These are phyloP conservation scores for Apogon hyalosoma DNA, from an alignment of 2,797 vertebrate species.

Conservation along the genomic window DNA sequence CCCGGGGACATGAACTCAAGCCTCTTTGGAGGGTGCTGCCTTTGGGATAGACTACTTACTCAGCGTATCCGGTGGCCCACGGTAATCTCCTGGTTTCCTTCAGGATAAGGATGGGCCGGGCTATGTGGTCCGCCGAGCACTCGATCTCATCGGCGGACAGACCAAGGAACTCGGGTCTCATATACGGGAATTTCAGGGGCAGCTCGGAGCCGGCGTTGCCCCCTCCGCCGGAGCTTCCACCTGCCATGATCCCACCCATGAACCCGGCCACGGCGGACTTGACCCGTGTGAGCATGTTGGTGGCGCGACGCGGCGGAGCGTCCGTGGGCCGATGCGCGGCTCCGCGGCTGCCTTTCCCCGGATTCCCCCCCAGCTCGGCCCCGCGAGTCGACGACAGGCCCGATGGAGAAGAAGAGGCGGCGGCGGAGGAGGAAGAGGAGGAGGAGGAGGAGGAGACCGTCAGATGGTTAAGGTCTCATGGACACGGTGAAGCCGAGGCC, in stretches of 20 bases:
- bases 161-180: conserved; percentile 92
- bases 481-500: conserved; percentile 7
- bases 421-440: conserved; percentile 13
- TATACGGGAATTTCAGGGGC: conserved; percentile 93
- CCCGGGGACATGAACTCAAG: conserved; percentile 54
- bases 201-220: conserved; percentile 86
- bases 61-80: conserved; percentile 96
- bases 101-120: conserved; percentile 94
- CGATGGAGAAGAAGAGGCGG: conserved; percentile 30
- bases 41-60: conserved; percentile 86
- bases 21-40: conserved; percentile 1
- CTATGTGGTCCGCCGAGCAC: conserved; percentile 94
- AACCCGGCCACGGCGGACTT: conserved; percentile 95
- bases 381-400: conserved; percentile 62
- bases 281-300: conserved; percentile 93
- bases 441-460: conserved; percentile 37
- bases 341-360: conserved; percentile 80
- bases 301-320: conserved; percentile 71
- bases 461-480: conserved; percentile 57
- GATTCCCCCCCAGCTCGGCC: conserved; percentile 79
- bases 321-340: conserved; percentile 73
- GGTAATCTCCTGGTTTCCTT: conserved; percentile 92
- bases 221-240: conserved; percentile 85
- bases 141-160: conserved; percentile 93
- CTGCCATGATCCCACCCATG: conserved; percentile 93